These are phyloP conservation scores for Gadus macrocephalus DNA, from an alignment of 2,113 vertebrate species.

Conservation along the genomic window DNA sequence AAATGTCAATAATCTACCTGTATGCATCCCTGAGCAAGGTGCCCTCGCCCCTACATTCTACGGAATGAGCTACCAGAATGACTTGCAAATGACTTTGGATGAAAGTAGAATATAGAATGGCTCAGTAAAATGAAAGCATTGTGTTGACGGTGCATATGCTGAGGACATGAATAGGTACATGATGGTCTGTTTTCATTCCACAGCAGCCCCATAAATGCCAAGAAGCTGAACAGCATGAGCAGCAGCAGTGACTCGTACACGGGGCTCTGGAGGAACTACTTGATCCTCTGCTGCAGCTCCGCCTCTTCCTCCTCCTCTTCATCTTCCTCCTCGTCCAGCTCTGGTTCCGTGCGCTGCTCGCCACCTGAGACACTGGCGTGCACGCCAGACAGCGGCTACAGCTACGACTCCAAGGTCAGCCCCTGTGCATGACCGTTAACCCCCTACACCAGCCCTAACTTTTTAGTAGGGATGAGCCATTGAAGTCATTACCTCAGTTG, in stretches of 20 bases:
- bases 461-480: too few relatives aligned
- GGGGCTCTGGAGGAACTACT: slow-evolving; percentile 97
- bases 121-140: too few relatives aligned
- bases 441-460: not conserved
- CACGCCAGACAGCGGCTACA: slow-evolving; percentile 95
- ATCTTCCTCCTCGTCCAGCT: slow-evolving; percentile 84
- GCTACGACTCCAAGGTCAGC: slow-evolving; percentile 92
- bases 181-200: slow-evolving; percentile 2
- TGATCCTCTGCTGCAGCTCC: slow-evolving; percentile 97
- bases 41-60: too few relatives aligned
- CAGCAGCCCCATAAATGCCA: slow-evolving; percentile 98
- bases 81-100: too few relatives aligned
- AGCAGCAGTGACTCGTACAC: slow-evolving; percentile 90
- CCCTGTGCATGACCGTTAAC: not conserved
- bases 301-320: slow-evolving; percentile 80
- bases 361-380: slow-evolving; percentile 98
- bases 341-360: slow-evolving; percentile 93
- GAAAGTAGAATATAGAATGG: too few relatives aligned
- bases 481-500: too few relatives aligned
- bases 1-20: too few relatives aligned
- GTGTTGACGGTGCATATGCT: too few relatives aligned
- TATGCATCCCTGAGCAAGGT: too few relatives aligned
- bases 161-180: too few relatives aligned
- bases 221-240: slow-evolving; percentile 90
- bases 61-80: too few relatives aligned